These are phyloP conservation scores for Beroe ovata DNA, from an alignment of 37 sponge, comb jelly and placozoan species.

Conservation along the genomic window DNA sequence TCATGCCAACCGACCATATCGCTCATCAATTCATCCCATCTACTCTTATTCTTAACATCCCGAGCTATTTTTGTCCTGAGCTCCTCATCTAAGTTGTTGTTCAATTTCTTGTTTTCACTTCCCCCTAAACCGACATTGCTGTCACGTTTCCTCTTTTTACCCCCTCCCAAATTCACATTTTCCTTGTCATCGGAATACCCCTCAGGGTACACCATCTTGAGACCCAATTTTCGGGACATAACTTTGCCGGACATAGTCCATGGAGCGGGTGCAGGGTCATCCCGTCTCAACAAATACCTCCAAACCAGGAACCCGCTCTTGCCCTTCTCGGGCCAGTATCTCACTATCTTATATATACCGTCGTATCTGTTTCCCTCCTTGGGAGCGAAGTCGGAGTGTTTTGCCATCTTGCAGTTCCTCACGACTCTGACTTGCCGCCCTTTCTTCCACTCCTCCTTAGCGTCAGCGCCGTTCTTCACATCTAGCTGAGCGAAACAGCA, in stretches of 20 bases:
- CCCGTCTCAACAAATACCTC: conserved; percentile 80
- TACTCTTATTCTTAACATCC: conserved; percentile 75
- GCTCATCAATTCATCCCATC: conserved; percentile 72
- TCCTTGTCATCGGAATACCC: conserved; percentile 81
- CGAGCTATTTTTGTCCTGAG: conserved; percentile 70
- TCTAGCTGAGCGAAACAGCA: conserved; percentile 80
- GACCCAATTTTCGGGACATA: conserved; percentile 74
- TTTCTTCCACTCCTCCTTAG: conserved; percentile 76
- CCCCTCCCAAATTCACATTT: conserved; percentile 59
- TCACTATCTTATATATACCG: conserved; percentile 90
- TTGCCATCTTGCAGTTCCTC: conserved; percentile 80
- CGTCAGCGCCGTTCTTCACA: conserved; percentile 80
- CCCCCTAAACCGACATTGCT: neutral
- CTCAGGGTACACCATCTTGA: conserved; percentile 87
- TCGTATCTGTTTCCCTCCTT: conserved; percentile 91
- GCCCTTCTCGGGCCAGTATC: conserved; percentile 91
- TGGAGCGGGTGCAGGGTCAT: conserved; percentile 87
- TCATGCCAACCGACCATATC: neutral
- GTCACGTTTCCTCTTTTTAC: conserved; percentile 67
- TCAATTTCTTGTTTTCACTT: conserved; percentile 70
- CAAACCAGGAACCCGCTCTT: conserved; percentile 81
- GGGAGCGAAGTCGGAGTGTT: conserved; percentile 83
- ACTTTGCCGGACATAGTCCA: conserved; percentile 85
- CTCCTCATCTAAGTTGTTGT: conserved; percentile 71
- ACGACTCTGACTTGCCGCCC: conserved; percentile 90